Conservation (phyloP, 2,797 vertebrate genomes). For the Hyperoplus lanceolatus region DNA sequence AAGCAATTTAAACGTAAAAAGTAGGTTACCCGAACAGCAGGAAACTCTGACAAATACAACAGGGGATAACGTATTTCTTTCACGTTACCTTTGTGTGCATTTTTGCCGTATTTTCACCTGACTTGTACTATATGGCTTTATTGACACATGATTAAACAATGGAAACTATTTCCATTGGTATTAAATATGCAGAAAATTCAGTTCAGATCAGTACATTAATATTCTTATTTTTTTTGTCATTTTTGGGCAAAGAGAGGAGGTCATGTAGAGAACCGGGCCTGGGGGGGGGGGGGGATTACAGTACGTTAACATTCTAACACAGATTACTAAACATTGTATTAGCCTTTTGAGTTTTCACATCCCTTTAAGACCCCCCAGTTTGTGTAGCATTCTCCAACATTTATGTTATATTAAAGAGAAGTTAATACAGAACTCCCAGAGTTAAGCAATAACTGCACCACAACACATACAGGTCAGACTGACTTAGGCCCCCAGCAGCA, state of each 20-base stretch:
- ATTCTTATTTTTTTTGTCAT: too few relatives aligned
- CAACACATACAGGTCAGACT: too few relatives aligned
- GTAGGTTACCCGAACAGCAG: slow-evolving; percentile 57
- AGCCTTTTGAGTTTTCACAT: background rate
- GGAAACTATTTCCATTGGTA: background rate
- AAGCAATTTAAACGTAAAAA: slow-evolving; percentile 46
- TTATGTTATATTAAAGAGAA: too few relatives aligned
- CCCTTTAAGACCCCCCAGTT: background rate
- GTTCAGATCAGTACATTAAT: background rate
- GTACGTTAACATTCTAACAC: background rate
- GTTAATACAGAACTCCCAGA: too few relatives aligned
- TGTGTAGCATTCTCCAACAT: too few relatives aligned
- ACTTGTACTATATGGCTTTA: slow-evolving; percentile 6
- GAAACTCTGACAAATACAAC: slow-evolving; percentile 21
- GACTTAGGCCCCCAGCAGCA: too few relatives aligned
- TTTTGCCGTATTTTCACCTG: slow-evolving; percentile 19
- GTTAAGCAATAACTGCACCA: too few relatives aligned
- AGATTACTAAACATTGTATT: background rate
- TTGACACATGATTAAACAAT: slow-evolving; percentile 18
- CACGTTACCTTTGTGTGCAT: slow-evolving; percentile 17
- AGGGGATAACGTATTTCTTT: slow-evolving; percentile 6
- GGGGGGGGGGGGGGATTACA: too few relatives aligned
- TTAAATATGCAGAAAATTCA: background rate
- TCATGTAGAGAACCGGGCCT: too few relatives aligned
- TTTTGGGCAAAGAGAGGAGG: too few relatives aligned